Percentiles rank a stretch among this genome's conserved stretches.
Evolutionary conservation across 2,888 invertebrate genomes (phyloP).

Genomic region (Scrobipalpa costella): DNA sequence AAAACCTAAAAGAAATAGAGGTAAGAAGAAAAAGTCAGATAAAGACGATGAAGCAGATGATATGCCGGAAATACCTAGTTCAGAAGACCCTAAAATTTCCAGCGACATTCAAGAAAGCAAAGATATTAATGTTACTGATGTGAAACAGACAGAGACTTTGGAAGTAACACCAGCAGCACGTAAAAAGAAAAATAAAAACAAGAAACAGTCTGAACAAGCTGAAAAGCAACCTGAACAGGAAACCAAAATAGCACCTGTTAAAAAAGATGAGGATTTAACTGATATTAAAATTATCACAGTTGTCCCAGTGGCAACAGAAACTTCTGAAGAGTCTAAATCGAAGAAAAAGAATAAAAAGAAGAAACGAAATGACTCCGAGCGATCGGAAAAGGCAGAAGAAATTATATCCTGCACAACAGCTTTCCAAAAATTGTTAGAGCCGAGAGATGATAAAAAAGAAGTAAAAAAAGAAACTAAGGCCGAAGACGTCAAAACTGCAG

Average conservation of each 20-base stretch:
- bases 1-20: conserved; percentile 73
- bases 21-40: conserved; percentile 66
- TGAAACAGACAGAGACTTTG: conserved; percentile 25
- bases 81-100: neutral
- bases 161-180: conserved; percentile 50
- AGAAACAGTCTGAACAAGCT: conserved; percentile 43
- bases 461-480: conserved; percentile 25
- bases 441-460: conserved; percentile 39
- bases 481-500: conserved; percentile 4
- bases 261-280: conserved; percentile 29
- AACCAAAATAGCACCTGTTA: conserved; percentile 18
- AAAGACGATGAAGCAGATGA: conserved; percentile 40
- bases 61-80: conserved; percentile 30
- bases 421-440: conserved; percentile 54
- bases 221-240: conserved; percentile 26
- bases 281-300: conserved; percentile 28
- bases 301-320: conserved; percentile 27
- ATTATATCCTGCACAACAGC: conserved; percentile 54
- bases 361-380: conserved; percentile 64
- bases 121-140: conserved; percentile 29
- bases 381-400: conserved; percentile 58
- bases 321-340: conserved; percentile 46
- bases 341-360: conserved; percentile 73
- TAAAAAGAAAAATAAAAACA: conserved; percentile 69
- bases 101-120: conserved; percentile 25